These are phyloP conservation scores for Coilia nasus DNA, from an alignment of 2,797 vertebrate species.

Conservation along the genomic window DNA sequence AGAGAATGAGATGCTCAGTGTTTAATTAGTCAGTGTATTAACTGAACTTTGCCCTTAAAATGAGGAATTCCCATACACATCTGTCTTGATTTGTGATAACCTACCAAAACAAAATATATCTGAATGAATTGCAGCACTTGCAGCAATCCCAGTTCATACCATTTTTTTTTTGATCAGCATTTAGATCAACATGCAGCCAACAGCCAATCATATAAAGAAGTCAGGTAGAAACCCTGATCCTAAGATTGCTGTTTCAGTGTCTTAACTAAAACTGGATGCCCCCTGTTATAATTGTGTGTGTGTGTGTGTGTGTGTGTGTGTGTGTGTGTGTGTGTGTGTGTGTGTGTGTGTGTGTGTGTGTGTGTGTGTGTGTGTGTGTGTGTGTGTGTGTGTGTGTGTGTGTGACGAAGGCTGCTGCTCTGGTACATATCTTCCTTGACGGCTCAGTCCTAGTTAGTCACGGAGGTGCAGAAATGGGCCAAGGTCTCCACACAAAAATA, in stretches of 20 bases:
- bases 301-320: slow-evolving; percentile 24
- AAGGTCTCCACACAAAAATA: slow-evolving; percentile 86
- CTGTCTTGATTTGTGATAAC: too few species aligned
- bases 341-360: slow-evolving; percentile 20
- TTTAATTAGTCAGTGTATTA: not conserved
- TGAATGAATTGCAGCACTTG: too few species aligned
- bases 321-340: slow-evolving; percentile 11
- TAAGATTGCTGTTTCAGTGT: too few species aligned
- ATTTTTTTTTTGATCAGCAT: too few species aligned
- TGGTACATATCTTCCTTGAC: slow-evolving; percentile 85
- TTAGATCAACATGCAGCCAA: too few species aligned
- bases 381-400: slow-evolving; percentile 24
- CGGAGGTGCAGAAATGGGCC: slow-evolving; percentile 82
- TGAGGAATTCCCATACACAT: too few species aligned
- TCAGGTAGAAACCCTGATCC: too few species aligned
- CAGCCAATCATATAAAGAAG: too few species aligned
- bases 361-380: slow-evolving; percentile 15
- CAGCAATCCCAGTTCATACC: too few species aligned
- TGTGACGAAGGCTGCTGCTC: slow-evolving; percentile 76
- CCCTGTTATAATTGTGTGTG: not conserved
- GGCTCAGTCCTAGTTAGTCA: slow-evolving; percentile 84
- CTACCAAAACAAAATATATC: too few species aligned
- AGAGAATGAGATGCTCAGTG: not conserved
- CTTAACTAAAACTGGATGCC: too few species aligned
- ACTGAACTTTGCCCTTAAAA: too few species aligned